These are phyloP conservation scores for Camponotus floridanus DNA, from an alignment of 1,140 invertebrate species.

Conservation along the genomic window DNA sequence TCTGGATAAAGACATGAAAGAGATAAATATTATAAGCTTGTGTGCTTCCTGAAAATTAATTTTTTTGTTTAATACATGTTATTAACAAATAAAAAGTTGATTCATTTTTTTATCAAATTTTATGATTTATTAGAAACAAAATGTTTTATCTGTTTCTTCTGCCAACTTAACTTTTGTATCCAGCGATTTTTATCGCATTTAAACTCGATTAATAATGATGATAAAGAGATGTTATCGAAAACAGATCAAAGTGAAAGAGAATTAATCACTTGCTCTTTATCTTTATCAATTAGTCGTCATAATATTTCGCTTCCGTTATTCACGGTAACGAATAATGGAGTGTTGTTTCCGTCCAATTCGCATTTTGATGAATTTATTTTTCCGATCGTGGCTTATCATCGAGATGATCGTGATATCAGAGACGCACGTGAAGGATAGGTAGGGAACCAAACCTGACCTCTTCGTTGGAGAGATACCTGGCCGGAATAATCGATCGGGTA, in stretches of 20 bases:
- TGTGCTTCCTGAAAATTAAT: background rate
- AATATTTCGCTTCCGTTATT: background rate
- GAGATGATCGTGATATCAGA: constrained; percentile 42
- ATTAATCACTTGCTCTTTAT: constrained; percentile 1
- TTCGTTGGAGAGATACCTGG: constrained; percentile 51
- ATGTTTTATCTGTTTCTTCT: background rate
- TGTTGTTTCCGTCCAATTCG: background rate
- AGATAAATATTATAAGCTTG: background rate
- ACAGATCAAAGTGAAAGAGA: background rate
- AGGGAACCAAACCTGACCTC: constrained; percentile 40
- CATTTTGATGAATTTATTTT: constrained; percentile 42
- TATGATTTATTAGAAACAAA: background rate
- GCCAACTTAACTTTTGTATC: background rate
- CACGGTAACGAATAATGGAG: background rate
- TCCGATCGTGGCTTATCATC: background rate
- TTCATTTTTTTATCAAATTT: constrained; percentile 20
- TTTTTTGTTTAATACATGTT: background rate
- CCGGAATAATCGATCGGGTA: constrained; percentile 64
- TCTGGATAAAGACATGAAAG: background rate
- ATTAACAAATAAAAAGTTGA: background rate
- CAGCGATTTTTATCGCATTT: background rate
- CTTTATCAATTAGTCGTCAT: constrained; percentile 34
- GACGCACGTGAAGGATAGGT: constrained; percentile 2
- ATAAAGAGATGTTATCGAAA: constrained; percentile 16
- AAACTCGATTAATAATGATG: constrained; percentile 31